Evolutionary conservation across 2,888 invertebrate genomes (phyloP), one percentile per base, ranked within the genome.

Genomic region (Apantesis nais): DNA sequence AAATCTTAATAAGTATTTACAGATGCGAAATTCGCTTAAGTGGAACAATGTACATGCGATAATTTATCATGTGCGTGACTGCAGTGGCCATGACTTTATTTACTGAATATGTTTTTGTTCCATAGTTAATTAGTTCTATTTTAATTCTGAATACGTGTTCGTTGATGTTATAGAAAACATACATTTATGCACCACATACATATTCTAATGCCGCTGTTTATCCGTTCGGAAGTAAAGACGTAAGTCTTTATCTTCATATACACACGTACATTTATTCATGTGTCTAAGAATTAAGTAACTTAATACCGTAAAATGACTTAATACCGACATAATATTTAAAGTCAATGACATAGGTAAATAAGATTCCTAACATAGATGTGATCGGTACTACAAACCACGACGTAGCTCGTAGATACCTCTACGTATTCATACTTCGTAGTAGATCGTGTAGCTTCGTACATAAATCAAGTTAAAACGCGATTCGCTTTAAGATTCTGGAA

Each of bases 391-490:
- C 78, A 71, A 71, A 58, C n/a, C 60, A 68, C 66, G 41, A 12
- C 61, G 37, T 60, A 48, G 60, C 48, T 70, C 77, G 78, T 79
- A 80, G 81, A 70, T 58, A 60, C 52, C 62, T 74, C 83, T 84
- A 83, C 79, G 80, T 65, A 71, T 77, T 77, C 52, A 44, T 52
- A 62, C 34, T 62, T 16, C 81, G 82, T 82, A 84, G 81, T 77
- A 72, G 55, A 71, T 73, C 74, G 66, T 76, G 80, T 78, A 76
- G 83, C 80, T 60, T 60, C 66, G 74, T 80, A 60, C 63, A 74
- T 80, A 78, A 78, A 81, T 84, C 78, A 77, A 63, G 71, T 64
- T 75, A 68, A 68, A 71, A 62, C 19, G 52, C 52, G 55, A 72
- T 74, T 74, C 70, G 66, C 75, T 72, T 68, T 14, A 52, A 44